These are phyloP conservation scores for Ptilorrhoa leucosticta DNA, from an alignment of 2,113 vertebrate species.

Conservation along the genomic window DNA sequence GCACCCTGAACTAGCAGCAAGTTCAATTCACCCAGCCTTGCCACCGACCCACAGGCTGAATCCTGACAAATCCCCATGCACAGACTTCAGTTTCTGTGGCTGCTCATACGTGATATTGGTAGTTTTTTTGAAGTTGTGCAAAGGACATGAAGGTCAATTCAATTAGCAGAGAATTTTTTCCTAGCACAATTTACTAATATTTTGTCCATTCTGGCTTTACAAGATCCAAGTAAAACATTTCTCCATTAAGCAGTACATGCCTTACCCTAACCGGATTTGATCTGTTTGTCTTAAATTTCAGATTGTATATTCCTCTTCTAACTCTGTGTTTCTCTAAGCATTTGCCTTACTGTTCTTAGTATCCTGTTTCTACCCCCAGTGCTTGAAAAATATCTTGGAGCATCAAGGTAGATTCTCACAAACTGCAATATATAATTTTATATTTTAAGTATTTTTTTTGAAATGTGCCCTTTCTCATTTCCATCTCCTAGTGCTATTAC, in stretches of 20 bases:
- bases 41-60: neutral
- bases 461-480: neutral
- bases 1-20: neutral
- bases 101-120: fast-evolving
- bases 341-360: neutral
- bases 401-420: neutral
- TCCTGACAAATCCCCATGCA: neutral
- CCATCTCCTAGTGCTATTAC: neutral
- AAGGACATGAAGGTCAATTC: neutral
- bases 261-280: neutral
- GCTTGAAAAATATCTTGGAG: neutral
- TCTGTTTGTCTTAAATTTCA: neutral
- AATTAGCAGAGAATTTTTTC: neutral
- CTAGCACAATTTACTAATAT: neutral
- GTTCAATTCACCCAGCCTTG: neutral
- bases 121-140: neutral
- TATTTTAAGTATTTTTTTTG: neutral
- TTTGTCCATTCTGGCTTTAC: neutral
- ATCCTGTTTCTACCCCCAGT: neutral
- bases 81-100: neutral
- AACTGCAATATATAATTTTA: neutral
- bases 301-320: neutral
- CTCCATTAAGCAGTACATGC: neutral
- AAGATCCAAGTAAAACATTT: neutral
- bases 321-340: neutral